These are phyloP conservation scores for Pilophorus perplexus DNA, from an alignment of 2,888 invertebrate species.

Conservation along the genomic window DNA sequence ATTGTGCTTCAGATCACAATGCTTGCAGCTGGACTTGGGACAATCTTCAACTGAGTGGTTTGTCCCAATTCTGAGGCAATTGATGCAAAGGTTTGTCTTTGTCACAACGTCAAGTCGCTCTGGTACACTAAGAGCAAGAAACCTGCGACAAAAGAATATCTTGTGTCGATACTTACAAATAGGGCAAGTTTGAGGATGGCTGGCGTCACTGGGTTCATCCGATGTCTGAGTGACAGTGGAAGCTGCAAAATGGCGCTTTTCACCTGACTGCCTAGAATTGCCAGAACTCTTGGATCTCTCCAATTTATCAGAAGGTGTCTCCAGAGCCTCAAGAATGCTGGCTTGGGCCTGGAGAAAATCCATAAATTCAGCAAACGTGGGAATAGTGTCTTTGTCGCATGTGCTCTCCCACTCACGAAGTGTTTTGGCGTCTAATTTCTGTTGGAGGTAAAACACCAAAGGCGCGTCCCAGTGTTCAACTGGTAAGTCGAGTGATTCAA, in stretches of 20 bases:
- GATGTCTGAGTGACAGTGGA: too few relatives aligned
- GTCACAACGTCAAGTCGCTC: background rate
- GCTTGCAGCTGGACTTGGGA: background rate
- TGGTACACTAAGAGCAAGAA: background rate
- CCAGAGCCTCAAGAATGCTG: slow-evolving; percentile 2
- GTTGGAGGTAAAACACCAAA: background rate
- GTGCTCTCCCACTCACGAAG: slow-evolving; percentile 14
- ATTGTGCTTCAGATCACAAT: background rate
- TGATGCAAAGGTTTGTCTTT: background rate
- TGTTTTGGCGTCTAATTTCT: slow-evolving; percentile 10
- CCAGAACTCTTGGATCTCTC: background rate
- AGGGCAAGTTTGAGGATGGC: background rate
- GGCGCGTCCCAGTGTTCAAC: background rate
- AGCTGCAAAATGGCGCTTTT: too few relatives aligned
- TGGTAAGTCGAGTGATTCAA: background rate
- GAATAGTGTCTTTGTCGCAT: background rate
- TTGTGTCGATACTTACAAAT: background rate
- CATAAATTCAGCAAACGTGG: background rate
- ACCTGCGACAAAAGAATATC: background rate
- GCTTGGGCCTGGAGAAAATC: background rate
- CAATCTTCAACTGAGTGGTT: background rate
- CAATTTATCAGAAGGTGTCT: background rate
- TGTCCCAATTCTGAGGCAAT: background rate
- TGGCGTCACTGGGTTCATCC: background rate
- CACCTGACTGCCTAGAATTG: too few relatives aligned